These are phyloP conservation scores for Melieria picta DNA, from an alignment of 2,888 invertebrate species.

Conservation along the genomic window DNA sequence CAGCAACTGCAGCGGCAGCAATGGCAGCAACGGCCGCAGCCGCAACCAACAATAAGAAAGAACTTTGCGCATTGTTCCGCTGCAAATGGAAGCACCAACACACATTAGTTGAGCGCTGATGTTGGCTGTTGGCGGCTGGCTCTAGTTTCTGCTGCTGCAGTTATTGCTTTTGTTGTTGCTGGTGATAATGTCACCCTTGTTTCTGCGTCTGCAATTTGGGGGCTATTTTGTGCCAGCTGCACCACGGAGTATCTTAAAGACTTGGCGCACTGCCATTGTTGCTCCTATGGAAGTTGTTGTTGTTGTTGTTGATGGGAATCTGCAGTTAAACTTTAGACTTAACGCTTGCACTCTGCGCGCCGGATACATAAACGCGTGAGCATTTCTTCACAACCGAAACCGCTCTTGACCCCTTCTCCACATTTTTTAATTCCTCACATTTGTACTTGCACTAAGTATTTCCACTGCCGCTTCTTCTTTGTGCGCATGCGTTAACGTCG, in stretches of 20 bases:
- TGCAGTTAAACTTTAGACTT: no score
- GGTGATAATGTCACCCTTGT: not conserved
- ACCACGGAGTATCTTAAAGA: not conserved
- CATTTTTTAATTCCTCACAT: no score
- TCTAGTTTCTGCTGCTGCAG: not conserved
- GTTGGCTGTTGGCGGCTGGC: not conserved
- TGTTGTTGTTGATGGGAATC: not conserved
- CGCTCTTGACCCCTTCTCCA: no score
- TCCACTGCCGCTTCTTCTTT: no score
- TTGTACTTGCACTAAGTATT: no score
- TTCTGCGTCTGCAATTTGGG: not conserved
- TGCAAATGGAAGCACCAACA: conserved; percentile 24
- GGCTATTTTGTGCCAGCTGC: conserved; percentile 10
- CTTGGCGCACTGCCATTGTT: no score
- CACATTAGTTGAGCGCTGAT: not conserved
- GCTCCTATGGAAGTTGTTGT: not conserved
- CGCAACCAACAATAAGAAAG: not conserved
- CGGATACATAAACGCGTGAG: no score
- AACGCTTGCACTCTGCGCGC: no score
- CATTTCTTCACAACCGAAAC: no score
- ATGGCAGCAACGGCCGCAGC: not conserved
- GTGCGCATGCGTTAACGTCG: no score
- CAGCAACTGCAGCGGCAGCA: not conserved
- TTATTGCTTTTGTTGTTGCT: no score
- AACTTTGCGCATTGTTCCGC: conserved; percentile 27